Base-by-base conservation (phyloP, 2,113 vertebrate genomes). In the Lepus europaeus region DNA sequence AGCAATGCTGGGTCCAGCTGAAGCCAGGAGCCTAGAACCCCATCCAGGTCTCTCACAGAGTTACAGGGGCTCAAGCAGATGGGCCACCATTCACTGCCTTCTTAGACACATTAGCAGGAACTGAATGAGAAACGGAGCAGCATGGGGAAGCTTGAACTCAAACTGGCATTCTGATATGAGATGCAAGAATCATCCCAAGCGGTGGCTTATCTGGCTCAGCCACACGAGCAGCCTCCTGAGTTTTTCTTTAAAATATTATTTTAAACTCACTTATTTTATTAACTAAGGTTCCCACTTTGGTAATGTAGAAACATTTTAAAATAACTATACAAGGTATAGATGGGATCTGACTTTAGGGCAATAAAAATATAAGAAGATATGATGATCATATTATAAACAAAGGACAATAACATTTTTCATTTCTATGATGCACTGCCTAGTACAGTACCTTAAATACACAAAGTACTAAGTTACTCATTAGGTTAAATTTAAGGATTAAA, bases 291-390 rank as follows among this genome's bases (percentile, higher is more conserved):
- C 25, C 8, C 9, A 76, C n/a, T 61, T 88, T 45, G 19, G 22
- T 76, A 29, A 84, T 56, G 1, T 12, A 80, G 76, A 90, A 66
- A 59, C 1, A 72, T 66, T 84, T 93, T 93, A 39, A 90, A 88
- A 33, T 92, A 80, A 86, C 61, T 87, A 53, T 20, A 72, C 68
- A 84, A 84, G 80, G 66, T 13, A 84, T 76, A 94, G n/a, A 84
- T 66, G 13, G 19, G 6, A 51, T 39, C 5, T 80, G 27, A 20
- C 39, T 53, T 87, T 31, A 72, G 27, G 84, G 25, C 78, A 70
- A 68, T 83, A 76, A 74, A 20, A 79, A 36, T 33, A 27, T 68
- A 84, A 56, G 39, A 53, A 56, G 33, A n/a, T 5, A 77, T 3
- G 8, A 31, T 36, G 13, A 20, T 73, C 14, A 33, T 14, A 66